These are phyloP conservation scores for Pogonocherus hispidulus DNA, from an alignment of 2,888 invertebrate species.

Conservation along the genomic window DNA sequence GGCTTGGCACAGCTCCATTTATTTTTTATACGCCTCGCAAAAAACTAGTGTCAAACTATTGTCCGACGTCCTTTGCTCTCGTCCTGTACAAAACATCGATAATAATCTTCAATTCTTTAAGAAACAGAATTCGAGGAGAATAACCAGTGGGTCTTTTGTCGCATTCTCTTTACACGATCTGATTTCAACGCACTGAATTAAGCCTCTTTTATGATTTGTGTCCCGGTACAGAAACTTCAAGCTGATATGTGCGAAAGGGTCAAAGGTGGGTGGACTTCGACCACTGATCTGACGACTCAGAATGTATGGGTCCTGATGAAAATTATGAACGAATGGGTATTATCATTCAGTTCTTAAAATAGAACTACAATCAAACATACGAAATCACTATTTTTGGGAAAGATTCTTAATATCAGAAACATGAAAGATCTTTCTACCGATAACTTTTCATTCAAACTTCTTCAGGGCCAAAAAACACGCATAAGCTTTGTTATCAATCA, in stretches of 20 bases:
- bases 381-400: no score
- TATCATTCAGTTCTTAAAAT: no score
- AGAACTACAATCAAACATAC: no score
- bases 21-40: constrained; percentile 12
- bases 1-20: neutral
- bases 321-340: no score
- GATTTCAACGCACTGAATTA: constrained; percentile 18
- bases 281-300: no score
- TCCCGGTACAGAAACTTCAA: constrained; percentile 3
- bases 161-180: constrained; percentile 11
- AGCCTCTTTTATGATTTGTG: constrained; percentile 6
- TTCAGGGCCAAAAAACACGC: no score
- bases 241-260: constrained; percentile 24
- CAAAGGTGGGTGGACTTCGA: constrained; percentile 22
- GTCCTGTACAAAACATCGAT: constrained; percentile 10
- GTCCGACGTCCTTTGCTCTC: constrained; percentile 10
- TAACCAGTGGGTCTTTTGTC: constrained; percentile 24
- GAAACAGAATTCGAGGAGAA: constrained; percentile 3
- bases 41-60: constrained; percentile 27
- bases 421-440: no score
- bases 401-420: no score
- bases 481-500: no score
- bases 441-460: no score
- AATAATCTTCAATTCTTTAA: constrained; percentile 20
- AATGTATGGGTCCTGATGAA: no score